Conservation (phyloP, 64 coral and sea anemone species). For the Actinia equina region DNA sequence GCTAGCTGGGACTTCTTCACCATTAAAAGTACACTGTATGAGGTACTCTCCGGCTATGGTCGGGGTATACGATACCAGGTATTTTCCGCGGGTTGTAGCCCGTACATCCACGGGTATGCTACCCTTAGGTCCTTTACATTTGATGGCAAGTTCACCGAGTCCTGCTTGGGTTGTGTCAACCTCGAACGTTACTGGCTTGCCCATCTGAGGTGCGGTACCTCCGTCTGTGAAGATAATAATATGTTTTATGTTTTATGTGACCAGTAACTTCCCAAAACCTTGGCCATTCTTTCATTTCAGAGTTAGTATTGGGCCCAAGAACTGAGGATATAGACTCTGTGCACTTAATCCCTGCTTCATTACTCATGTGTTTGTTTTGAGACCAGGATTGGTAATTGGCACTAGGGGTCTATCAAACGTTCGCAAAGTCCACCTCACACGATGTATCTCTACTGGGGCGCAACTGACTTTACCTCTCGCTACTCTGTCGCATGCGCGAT, state of each 20-base stretch:
- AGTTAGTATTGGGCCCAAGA: no score
- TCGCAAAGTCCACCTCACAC: no score
- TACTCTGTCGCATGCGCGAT: no score
- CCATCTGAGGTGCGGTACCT: constrained; percentile 22
- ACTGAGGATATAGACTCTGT: no score
- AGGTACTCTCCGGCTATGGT: constrained; percentile 67
- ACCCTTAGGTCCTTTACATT: constrained; percentile 66
- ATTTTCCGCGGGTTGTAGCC: constrained; percentile 24
- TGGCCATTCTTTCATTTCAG: no score
- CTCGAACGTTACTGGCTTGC: constrained; percentile 51
- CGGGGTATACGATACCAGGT: constrained; percentile 65
- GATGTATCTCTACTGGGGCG: no score
- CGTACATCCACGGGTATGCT: constrained; percentile 72
- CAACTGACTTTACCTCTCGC: no score
- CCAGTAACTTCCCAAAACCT: no score
- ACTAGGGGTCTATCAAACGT: no score
- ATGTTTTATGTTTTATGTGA: neutral
- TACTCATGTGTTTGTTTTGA: no score
- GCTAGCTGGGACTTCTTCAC: constrained; percentile 75
- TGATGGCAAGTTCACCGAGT: constrained; percentile 73
- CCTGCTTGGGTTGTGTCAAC: constrained; percentile 83
- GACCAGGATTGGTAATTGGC: no score
- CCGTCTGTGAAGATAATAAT: constrained; percentile 25
- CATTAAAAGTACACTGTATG: constrained; percentile 71
- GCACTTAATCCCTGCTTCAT: no score